Evolutionary conservation across 2,888 invertebrate genomes (phyloP).

Genomic region (Chirona hameri): DNA sequence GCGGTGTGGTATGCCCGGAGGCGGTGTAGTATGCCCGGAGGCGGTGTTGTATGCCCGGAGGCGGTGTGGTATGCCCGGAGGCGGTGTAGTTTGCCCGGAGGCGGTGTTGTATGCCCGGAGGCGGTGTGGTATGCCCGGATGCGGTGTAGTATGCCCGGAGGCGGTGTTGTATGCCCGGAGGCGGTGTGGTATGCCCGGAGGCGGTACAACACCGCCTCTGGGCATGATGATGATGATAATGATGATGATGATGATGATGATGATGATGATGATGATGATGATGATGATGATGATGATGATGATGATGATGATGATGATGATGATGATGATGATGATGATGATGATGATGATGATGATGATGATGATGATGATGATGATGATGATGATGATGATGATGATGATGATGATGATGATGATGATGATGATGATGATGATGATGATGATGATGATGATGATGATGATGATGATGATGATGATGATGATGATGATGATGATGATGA

Average conservation of each 20-base stretch:
- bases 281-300: constrained; percentile 22
- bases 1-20: too few relatives aligned
- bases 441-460: neutral
- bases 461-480: neutral
- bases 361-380: constrained; percentile 22
- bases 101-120: too few relatives aligned
- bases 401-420: constrained; percentile 22
- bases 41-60: too few relatives aligned
- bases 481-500: constrained; percentile 1
- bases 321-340: constrained; percentile 22
- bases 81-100: too few relatives aligned
- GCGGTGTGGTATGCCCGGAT: too few relatives aligned
- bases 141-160: too few relatives aligned
- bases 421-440: constrained; percentile 22
- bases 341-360: constrained; percentile 22
- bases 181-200: too few relatives aligned
- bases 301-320: constrained; percentile 22
- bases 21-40: too few relatives aligned
- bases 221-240: too few relatives aligned
- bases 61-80: too few relatives aligned
- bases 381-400: constrained; percentile 10
- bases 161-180: too few relatives aligned
- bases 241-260: neutral
- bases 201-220: too few relatives aligned
- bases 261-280: constrained; percentile 11